Conservation (phyloP, 2,797 vertebrate genomes). For the Xenops minutus region DNA sequence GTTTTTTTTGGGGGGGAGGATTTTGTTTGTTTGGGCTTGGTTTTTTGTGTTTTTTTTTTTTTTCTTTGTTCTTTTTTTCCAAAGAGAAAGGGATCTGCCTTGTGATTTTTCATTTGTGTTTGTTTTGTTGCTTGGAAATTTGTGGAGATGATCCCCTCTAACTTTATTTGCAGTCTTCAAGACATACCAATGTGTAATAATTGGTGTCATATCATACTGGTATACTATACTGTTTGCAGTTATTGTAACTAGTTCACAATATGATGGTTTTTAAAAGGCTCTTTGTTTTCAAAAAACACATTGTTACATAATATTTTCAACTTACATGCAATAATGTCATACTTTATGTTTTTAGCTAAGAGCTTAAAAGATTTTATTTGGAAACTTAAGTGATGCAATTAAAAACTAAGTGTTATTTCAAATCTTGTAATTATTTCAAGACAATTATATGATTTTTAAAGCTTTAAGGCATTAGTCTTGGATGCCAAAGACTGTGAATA, state of each 20-base stretch:
- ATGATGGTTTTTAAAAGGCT: neutral
- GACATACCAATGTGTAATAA: neutral
- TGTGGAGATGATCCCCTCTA: neutral
- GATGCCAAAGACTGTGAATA: neutral
- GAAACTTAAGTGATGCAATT: neutral
- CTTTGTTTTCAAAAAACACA: neutral
- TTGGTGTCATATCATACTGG: neutral
- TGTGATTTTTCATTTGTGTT: neutral
- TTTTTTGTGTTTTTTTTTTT: neutral
- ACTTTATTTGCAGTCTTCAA: neutral
- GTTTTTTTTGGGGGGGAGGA: fast-evolving
- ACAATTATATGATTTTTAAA: neutral
- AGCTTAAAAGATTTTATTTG: neutral
- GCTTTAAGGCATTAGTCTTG: neutral
- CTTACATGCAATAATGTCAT: neutral
- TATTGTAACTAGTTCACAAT: neutral
- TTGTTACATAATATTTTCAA: neutral
- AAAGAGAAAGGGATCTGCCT: neutral
- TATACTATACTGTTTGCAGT: neutral
- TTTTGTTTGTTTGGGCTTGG: neutral
- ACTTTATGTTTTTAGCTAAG: neutral
- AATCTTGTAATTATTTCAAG: neutral
- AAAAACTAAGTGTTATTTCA: neutral
- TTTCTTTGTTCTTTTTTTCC: neutral
- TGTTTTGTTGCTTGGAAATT: neutral